Conservation (phyloP, 2,113 vertebrate genomes). For the Corythaeola cristata region DNA sequence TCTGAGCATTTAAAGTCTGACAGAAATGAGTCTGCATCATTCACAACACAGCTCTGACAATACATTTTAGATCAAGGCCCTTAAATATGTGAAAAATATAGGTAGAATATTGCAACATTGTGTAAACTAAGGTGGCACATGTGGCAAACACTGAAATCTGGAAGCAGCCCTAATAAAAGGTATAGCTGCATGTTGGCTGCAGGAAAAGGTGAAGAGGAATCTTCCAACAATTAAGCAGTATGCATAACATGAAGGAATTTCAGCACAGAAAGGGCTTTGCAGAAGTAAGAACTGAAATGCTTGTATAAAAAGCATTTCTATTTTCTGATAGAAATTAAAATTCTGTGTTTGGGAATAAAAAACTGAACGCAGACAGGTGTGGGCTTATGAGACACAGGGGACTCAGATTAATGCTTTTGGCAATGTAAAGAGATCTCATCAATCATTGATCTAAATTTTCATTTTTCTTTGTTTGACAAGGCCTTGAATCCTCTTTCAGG, state of each 20-base stretch:
- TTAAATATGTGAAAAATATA: neutral
- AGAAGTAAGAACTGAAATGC: neutral
- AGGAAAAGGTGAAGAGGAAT: neutral
- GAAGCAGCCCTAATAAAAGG: neutral
- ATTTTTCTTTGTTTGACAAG: neutral
- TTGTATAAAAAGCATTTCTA: neutral
- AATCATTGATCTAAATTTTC: neutral
- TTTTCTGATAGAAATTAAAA: neutral
- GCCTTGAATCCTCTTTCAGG: neutral
- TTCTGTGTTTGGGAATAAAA: neutral
- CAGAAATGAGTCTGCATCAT: neutral
- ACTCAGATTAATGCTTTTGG: neutral
- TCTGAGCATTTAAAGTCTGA: neutral
- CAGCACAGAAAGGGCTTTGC: neutral
- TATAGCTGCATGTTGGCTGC: neutral
- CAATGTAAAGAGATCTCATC: neutral
- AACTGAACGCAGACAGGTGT: neutral
- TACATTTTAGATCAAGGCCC: neutral
- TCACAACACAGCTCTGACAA: neutral
- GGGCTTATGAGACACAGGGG: neutral
- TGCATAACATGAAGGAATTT: neutral
- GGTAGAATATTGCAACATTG: neutral
- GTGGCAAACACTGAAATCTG: neutral
- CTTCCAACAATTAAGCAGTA: neutral
- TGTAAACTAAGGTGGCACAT: neutral